Evolutionary conservation across 1,140 invertebrate genomes (phyloP).

Genomic region (Drosophila sp.): DNA sequence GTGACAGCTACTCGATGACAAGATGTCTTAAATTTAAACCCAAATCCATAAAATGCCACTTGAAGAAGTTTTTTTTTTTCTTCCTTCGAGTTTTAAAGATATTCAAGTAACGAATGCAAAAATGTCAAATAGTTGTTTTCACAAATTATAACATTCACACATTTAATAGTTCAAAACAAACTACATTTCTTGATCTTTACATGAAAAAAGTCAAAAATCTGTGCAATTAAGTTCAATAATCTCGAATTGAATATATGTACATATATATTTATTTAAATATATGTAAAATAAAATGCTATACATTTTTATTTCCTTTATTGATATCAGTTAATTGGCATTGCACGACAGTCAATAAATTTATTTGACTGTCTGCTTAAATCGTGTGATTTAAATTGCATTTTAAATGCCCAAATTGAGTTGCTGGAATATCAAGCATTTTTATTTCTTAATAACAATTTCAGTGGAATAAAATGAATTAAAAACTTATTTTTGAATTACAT

Average conservation of each 20-base stretch:
- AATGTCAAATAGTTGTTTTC: too few species aligned
- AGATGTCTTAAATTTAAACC: too few species aligned
- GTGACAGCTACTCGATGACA: too few species aligned
- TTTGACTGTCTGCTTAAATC: neutral
- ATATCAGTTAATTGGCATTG: constrained; percentile 15
- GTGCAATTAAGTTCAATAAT: constrained; percentile 22
- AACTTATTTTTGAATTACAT: neutral
- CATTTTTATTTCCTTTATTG: constrained; percentile 23
- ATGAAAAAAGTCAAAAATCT: too few species aligned
- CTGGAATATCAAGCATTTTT: neutral
- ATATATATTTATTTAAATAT: neutral
- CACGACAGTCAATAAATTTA: constrained; percentile 2
- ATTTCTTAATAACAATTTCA: neutral
- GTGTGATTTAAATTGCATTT: constrained; percentile 9
- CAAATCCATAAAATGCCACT: too few species aligned
- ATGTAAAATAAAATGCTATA: neutral
- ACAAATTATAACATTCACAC: too few species aligned
- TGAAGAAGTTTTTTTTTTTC: too few species aligned
- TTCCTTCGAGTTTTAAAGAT: too few species aligned
- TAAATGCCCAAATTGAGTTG: neutral
- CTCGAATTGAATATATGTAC: neutral
- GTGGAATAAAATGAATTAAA: neutral
- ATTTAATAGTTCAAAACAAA: too few species aligned
- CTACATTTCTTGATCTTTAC: too few species aligned
- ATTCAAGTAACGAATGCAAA: too few species aligned